Conservation (phyloP, 1,140 invertebrate genomes). For the Sinonovacula constricta region DNA sequence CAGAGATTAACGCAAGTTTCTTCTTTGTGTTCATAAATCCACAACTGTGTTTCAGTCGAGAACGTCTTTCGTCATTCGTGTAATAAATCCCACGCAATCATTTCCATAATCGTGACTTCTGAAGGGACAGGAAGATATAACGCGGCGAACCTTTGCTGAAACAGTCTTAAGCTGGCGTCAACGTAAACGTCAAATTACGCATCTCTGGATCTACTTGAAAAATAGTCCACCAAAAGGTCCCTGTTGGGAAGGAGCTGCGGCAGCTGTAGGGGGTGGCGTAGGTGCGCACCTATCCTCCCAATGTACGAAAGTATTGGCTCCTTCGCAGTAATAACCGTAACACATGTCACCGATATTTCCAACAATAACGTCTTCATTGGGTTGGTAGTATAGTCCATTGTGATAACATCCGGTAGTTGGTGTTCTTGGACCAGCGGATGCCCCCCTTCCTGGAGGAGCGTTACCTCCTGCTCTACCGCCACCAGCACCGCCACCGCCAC, state of each 20-base stretch:
- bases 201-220: too few relatives aligned
- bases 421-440: neutral
- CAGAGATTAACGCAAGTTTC: too few relatives aligned
- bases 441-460: neutral
- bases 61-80: too few relatives aligned
- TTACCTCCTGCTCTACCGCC: neutral
- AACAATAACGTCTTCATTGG: constrained; percentile 49
- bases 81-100: too few relatives aligned
- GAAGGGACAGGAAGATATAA: too few relatives aligned
- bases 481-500: constrained; percentile 2
- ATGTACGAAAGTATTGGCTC: constrained; percentile 43
- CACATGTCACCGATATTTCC: constrained; percentile 51
- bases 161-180: too few relatives aligned
- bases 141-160: too few relatives aligned
- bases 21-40: too few relatives aligned
- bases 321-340: constrained; percentile 52
- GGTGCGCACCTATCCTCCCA: constrained; percentile 36
- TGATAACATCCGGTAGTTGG: constrained; percentile 31
- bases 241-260: neutral
- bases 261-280: neutral
- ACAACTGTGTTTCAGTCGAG: too few relatives aligned
- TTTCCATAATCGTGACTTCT: too few relatives aligned
- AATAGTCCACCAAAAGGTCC: too few relatives aligned
- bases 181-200: too few relatives aligned
- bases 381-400: constrained; percentile 44